Evolutionary conservation across 2,888 invertebrate genomes (phyloP), one percentile per base, ranked within the genome.

Genomic region (Drosophila borealis): DNA sequence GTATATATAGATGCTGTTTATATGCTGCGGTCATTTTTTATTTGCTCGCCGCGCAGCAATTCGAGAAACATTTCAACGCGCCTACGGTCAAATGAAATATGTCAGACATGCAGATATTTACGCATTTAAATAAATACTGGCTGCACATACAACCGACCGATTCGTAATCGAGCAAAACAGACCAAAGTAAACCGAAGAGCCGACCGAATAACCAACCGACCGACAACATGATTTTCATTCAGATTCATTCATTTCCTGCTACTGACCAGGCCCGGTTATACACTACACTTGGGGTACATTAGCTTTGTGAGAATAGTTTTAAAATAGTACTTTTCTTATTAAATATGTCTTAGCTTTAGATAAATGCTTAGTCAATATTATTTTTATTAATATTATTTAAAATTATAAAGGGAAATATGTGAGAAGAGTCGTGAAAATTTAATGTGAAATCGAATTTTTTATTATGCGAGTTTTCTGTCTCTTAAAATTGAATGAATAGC

Each of bases 1-100:
- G 39, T 39, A 19, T 14, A 21, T 19, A 50, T 13, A 10, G 17
- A 37, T 42, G 41, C 50, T 61, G 71, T 61, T 42, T 55, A 54
- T 33, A 14, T 68, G 55, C 14, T 53, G 48, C 36, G 59, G 51
- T 63, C 56, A 74, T 70, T 70, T 74, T 78, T 72, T 71, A 67
- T 80, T 78, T 78, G 78, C 39, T 67, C 48, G 59, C 68, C 55
- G 51, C 59, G 62, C 63, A 68, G 69, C 74, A 66, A 68, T 73
- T 60, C 78, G 70, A 72, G 62, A 78, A 76, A 78, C 84, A 80
- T 83, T 83, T 83, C 84, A 84, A 80, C 83, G 81, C 77, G 81
- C 83, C 82, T 82, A 81, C 80, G 82, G 80, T 80, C 76, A 78
- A 81, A 81, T 81, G 82, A 81, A 78, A 81, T 82, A 76, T 76